Conservation (phyloP, 1,140 invertebrate species). For the Hycleus phaleratus region DNA sequence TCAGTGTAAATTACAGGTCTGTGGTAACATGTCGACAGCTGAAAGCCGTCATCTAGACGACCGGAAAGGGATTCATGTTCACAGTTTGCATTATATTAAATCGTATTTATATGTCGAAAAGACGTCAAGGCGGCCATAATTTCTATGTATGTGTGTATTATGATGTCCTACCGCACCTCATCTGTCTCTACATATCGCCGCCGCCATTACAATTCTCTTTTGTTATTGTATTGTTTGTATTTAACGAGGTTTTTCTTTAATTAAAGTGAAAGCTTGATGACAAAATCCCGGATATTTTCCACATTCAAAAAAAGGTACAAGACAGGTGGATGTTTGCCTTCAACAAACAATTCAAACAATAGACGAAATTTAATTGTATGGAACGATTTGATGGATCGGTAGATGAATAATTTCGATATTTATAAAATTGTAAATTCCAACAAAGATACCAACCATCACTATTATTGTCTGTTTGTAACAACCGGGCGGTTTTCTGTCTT, state of each 20-base stretch:
- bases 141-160: background rate
- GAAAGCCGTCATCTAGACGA: conserved; percentile 6
- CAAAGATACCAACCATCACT: no score
- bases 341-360: no score
- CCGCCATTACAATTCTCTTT: conserved; percentile 5
- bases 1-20: conserved; percentile 15
- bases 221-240: no score
- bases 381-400: no score
- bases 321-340: conserved; percentile 9
- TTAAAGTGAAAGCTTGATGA: conserved; percentile 9
- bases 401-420: no score
- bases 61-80: conserved; percentile 18
- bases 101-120: conserved; percentile 18
- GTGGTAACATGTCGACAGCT: conserved; percentile 16
- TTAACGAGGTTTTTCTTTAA: background rate
- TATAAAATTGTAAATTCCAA: no score
- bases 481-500: no score
- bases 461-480: no score
- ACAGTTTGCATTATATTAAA: conserved; percentile 17
- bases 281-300: no score
- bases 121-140: conserved; percentile 13
- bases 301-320: background rate
- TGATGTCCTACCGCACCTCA: conserved; percentile 7
- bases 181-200: background rate
- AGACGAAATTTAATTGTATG: no score